Base-by-base conservation (phyloP, 2,113 vertebrate species). In the Ctenodactylus gundi region DNA sequence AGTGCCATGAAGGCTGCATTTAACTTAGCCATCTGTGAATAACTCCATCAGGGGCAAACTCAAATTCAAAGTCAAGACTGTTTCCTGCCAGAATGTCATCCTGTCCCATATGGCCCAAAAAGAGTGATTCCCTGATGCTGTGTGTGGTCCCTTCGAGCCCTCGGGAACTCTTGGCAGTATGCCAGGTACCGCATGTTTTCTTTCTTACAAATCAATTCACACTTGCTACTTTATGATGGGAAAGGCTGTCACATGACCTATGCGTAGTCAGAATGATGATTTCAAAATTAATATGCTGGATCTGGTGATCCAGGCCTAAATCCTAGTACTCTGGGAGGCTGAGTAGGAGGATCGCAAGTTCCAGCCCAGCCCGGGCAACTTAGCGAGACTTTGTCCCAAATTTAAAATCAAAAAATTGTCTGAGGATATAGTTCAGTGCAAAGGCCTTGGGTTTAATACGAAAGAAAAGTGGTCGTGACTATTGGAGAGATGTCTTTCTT, bases 11-110 rank as follows among this genome's bases (percentile, higher is more conserved):
- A 90, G 78, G 92, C 88, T 76, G 82, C 29, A 21, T 96, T 96
- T 92, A 92, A 94, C 51, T 44, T 90, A 94, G 90, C 81, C 94
- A 90, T 88, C 96, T 96, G 92, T 96, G 97, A 97, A 96, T 85
- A 85, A 95, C 88, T 93, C 82, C 72, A 95, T 90, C 93, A 72
- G 94, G 55, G 62, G 53, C 72, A 84, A 49, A 75, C 51, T 96
- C 72, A 72, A n/a, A 90, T 55, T 80, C 93, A 95, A 91, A 96
- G 77, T 88, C 90, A 95, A 86, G 85, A 75, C 72, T 4, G 41
- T 62, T 60, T 78, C 86, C 82, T 49, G 57, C 17, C 83, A 90
- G 84, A 96, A 93, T 70, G 87, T 77, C 93, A 93, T 64, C 76
- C 81, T n/a, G 44, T 60, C 86, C 90, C 77, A 75, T 27, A 55